Percentiles rank a stretch among this genome's conserved stretches.
These are phyloP conservation scores for Eupithecia subumbrata DNA, from an alignment of 2,888 invertebrate genomes.

Conservation along the genomic window DNA sequence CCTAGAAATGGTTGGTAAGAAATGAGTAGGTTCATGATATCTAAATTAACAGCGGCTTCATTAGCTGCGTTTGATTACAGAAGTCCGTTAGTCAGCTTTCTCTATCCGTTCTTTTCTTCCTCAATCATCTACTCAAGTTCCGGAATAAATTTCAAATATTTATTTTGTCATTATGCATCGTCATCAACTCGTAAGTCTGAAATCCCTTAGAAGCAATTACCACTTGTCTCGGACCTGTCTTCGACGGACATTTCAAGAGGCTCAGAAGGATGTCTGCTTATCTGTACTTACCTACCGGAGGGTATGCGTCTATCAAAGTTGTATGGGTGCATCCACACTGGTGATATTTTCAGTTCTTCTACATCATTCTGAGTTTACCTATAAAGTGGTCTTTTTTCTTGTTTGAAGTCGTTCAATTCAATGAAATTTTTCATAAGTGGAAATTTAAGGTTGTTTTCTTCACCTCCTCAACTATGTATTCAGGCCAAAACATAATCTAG, in stretches of 20 bases:
- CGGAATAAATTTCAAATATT: conserved; percentile 19
- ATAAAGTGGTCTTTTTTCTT: neutral
- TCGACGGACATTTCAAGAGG: conserved; percentile 60
- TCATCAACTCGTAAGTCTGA: conserved; percentile 43
- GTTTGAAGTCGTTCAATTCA: neutral
- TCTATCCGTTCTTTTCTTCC: neutral
- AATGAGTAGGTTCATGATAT: conserved; percentile 15
- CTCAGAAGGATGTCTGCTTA: conserved; percentile 60
- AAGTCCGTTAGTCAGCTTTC: neutral
- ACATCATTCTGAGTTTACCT: neutral
- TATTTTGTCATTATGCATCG: conserved; percentile 35
- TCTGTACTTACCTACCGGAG: conserved; percentile 49
- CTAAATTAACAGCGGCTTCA: conserved; percentile 9
- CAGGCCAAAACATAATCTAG: neutral
- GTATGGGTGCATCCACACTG: conserved; percentile 42
- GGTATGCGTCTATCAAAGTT: conserved; percentile 59
- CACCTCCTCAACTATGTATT: neutral
- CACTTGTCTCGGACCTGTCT: conserved; percentile 53
- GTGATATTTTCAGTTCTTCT: neutral
- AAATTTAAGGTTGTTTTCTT: neutral
- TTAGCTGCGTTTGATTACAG: neutral
- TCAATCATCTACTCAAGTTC: neutral
- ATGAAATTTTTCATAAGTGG: too few relatives aligned
- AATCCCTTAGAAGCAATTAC: conserved; percentile 64
- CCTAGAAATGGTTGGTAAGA: conserved; percentile 7